These are phyloP conservation scores for Anthophora plumipes DNA, from an alignment of 2,888 invertebrate genomes.

Conservation along the genomic window DNA sequence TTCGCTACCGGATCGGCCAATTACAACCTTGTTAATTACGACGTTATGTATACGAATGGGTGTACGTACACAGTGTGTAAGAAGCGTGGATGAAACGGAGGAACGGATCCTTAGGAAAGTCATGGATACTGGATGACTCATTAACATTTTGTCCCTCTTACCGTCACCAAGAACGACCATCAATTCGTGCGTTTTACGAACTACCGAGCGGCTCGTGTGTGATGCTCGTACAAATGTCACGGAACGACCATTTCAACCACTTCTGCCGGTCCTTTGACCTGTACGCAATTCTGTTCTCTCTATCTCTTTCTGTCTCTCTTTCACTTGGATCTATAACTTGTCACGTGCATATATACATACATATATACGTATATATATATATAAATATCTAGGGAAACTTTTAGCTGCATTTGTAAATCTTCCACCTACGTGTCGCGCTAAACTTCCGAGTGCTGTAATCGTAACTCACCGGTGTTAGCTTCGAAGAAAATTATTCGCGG, in stretches of 20 bases:
- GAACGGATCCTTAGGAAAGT: conserved; percentile 39
- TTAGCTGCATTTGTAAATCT: conserved; percentile 48
- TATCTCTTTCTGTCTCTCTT: background rate
- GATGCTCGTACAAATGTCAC: conserved; percentile 71
- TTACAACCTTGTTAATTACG: conserved; percentile 63
- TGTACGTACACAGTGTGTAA: background rate
- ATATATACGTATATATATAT: no score
- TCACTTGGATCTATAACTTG: background rate
- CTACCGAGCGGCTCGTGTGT: conserved; percentile 64
- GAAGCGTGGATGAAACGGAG: conserved; percentile 12
- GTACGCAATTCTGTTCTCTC: conserved; percentile 12
- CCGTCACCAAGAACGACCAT: conserved; percentile 50
- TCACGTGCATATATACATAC: no score
- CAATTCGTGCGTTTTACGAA: conserved; percentile 75
- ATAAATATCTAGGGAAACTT: conserved; percentile 30
- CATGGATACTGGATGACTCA: conserved; percentile 67
- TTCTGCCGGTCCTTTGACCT: conserved; percentile 53
- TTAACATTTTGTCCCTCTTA: conserved; percentile 72
- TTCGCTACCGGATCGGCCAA: conserved; percentile 46
- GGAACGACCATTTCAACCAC: conserved; percentile 63
- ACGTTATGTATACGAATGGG: conserved; percentile 46
- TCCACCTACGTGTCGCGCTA: conserved; percentile 51
- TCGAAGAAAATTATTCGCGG: conserved; percentile 46
- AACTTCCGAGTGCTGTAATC: conserved; percentile 63
- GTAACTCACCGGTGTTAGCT: conserved; percentile 36